Conservation (phyloP, 1,140 invertebrate genomes). For the Aphelinus certus region DNA sequence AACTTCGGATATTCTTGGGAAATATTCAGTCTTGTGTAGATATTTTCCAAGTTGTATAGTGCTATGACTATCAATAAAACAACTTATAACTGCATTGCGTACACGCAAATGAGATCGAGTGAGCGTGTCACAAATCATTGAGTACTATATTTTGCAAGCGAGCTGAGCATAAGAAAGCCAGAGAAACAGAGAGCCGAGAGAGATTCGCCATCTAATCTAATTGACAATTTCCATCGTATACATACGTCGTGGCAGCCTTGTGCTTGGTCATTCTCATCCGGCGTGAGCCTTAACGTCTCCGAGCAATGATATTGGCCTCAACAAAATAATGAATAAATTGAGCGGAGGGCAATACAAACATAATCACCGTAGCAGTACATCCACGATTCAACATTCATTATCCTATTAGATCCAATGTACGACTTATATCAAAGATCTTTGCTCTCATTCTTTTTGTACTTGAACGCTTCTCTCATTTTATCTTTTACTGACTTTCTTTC, state of each 20-base stretch:
- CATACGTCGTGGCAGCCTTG: background rate
- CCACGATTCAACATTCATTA: slow-evolving; percentile 59
- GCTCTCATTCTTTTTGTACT: background rate
- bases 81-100: no score
- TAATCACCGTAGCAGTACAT: slow-evolving; percentile 54
- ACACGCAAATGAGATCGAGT: no score
- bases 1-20: no score
- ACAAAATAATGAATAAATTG: slow-evolving; percentile 61
- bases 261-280: slow-evolving; percentile 10
- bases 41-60: no score
- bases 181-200: background rate
- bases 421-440: slow-evolving; percentile 46
- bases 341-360: slow-evolving; percentile 55
- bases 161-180: no score
- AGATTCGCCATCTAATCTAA: slow-evolving; percentile 1
- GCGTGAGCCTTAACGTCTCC: slow-evolving; percentile 14
- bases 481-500: no score
- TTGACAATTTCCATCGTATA: slow-evolving; percentile 6
- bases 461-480: background rate
- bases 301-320: slow-evolving; percentile 57
- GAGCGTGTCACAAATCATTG: no score
- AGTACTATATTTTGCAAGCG: no score
- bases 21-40: no score
- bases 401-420: slow-evolving; percentile 57
- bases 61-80: no score